Percentiles rank a stretch among this genome's conserved stretches.
Conservation (phyloP, 92 coral and sea anemone species). For the Bergia puertoricense region DNA sequence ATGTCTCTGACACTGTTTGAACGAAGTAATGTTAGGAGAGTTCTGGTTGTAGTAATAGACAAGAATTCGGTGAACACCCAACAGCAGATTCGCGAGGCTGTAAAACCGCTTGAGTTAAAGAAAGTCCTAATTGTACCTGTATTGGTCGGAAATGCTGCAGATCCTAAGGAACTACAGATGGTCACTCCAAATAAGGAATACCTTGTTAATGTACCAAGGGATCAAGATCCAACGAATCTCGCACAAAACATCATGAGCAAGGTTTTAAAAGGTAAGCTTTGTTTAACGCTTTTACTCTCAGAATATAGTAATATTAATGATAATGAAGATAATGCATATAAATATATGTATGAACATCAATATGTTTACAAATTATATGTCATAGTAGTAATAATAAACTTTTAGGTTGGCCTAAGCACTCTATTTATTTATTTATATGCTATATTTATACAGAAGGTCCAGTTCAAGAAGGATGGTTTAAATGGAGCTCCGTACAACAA, state of each 20-base stretch:
- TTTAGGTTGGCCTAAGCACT: too few relatives aligned
- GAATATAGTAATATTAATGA: too few relatives aligned
- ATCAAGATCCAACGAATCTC: slow-evolving; percentile 55
- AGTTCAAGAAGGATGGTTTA: too few relatives aligned
- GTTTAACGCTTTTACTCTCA: not conserved
- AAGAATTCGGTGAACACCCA: slow-evolving; percentile 42
- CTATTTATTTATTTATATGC: too few relatives aligned
- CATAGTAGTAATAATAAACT: too few relatives aligned
- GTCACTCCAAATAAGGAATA: slow-evolving; percentile 62
- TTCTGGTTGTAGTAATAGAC: slow-evolving; percentile 69
- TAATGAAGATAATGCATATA: too few relatives aligned
- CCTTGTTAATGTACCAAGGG: slow-evolving; percentile 52
- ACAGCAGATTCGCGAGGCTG: slow-evolving; percentile 44
- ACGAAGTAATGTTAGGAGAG: slow-evolving; percentile 66
- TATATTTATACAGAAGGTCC: too few relatives aligned
- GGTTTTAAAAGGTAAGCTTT: slow-evolving; percentile 58
- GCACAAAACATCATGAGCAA: slow-evolving; percentile 77
- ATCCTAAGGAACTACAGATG: slow-evolving; percentile 49
- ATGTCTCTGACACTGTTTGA: slow-evolving; percentile 56
- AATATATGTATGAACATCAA: too few relatives aligned
- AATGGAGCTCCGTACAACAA: too few relatives aligned
- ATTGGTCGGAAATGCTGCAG: slow-evolving; percentile 67
- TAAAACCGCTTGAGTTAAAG: slow-evolving; percentile 51
- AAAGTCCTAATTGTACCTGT: slow-evolving; percentile 84
- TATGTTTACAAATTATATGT: too few relatives aligned